These are phyloP conservation scores for human DNA, from an alignment of 2,113 vertebrate genomes.

Conservation along the genomic window DNA sequence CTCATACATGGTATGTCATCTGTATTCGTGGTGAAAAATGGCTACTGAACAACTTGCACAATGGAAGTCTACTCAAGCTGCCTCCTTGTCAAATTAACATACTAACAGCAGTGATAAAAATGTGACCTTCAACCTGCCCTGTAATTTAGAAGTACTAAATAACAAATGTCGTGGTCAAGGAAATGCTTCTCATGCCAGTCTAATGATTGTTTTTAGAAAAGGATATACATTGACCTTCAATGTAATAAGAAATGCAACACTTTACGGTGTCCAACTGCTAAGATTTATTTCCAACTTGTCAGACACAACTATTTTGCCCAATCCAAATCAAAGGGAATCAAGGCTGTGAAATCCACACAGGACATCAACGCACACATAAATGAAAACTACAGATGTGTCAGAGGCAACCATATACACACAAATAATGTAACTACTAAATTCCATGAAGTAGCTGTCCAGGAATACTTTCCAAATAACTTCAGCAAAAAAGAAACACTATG, in stretches of 20 bases:
- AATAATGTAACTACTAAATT: constrained; percentile 81
- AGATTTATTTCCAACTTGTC: constrained; percentile 87
- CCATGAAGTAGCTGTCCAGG: constrained; percentile 84
- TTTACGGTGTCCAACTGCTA: constrained; percentile 83
- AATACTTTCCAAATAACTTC: constrained; percentile 86
- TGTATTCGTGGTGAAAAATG: constrained; percentile 85
- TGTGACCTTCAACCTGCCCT: constrained; percentile 76
- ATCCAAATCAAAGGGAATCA: constrained; percentile 81
- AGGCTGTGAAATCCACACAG: constrained; percentile 26
- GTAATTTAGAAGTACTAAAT: constrained; percentile 75
- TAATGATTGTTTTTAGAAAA: constrained; percentile 82
- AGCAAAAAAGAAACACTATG: constrained; percentile 85
- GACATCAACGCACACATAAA: constrained; percentile 82
- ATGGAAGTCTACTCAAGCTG: constrained; percentile 84
- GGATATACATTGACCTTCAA: constrained; percentile 80
- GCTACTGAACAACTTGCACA: constrained; percentile 84
- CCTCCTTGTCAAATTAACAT: constrained; percentile 86
- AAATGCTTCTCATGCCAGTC: constrained; percentile 23
- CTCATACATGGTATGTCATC: constrained; percentile 75
- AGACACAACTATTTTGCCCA: constrained; percentile 83
- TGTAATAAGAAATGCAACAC: constrained; percentile 80
- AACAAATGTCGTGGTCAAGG: constrained; percentile 82
- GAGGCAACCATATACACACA: constrained; percentile 64
- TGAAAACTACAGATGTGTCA: constrained; percentile 86
- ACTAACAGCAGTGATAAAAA: constrained; percentile 71